These are phyloP conservation scores for Aethes cnicana DNA, from an alignment of 2,888 invertebrate genomes.

Conservation along the genomic window DNA sequence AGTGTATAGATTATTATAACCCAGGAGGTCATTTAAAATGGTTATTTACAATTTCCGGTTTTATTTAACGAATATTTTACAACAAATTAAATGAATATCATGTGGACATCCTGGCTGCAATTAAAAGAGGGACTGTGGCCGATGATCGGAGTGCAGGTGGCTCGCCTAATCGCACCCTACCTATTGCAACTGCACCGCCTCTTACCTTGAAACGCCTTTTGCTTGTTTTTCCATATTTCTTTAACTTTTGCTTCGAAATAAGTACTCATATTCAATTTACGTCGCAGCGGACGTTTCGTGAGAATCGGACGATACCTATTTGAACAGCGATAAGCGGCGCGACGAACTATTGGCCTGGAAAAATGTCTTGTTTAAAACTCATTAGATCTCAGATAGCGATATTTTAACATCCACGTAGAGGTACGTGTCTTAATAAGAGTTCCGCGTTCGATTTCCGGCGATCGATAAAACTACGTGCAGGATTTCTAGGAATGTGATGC, in stretches of 20 bases:
- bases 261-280: too few relatives aligned
- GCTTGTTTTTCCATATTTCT: conserved; percentile 48
- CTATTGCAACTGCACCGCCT: conserved; percentile 50
- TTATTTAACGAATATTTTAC: conserved; percentile 8
- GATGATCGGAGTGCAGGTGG: conserved; percentile 26
- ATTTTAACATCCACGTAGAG: conserved; percentile 1
- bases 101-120: conserved; percentile 20
- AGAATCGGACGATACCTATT: not conserved
- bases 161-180: conserved; percentile 41
- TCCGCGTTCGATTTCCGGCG: conserved; percentile 20
- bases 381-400: not conserved
- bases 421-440: conserved; percentile 22
- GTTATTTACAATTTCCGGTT: conserved; percentile 16
- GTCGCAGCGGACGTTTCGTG: not conserved
- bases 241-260: conserved; percentile 4
- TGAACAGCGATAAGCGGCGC: not conserved
- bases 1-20: too few relatives aligned
- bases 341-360: not conserved
- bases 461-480: conserved; percentile 26
- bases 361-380: not conserved
- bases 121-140: conserved; percentile 18
- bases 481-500: conserved; percentile 23
- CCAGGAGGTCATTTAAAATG: too few relatives aligned
- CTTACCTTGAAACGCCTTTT: conserved; percentile 59
- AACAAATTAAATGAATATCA: conserved; percentile 16